A percentile compares a stretch with the other conserved stretches of the same genome.
phyloP scores from a whole-genome alignment of 2,113 vertebrate genomes.

The Ageneiosus marmoratus region DNA sequence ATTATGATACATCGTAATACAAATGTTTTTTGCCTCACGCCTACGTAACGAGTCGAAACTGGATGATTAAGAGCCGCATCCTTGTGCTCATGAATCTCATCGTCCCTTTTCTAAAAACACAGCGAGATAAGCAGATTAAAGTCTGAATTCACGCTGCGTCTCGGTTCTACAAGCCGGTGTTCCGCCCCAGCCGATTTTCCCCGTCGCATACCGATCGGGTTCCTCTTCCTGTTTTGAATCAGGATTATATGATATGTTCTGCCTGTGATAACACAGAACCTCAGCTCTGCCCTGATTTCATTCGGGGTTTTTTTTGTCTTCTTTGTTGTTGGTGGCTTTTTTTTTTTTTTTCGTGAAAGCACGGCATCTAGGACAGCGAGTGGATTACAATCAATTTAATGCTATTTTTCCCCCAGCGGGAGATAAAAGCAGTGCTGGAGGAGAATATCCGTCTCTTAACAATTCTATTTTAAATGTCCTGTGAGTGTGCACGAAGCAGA shows the following conservation, averaged over 20 bases:
- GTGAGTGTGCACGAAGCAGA: too few species aligned
- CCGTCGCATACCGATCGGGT: background rate
- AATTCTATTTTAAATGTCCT: background rate
- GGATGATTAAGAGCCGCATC: background rate
- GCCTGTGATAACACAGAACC: background rate
- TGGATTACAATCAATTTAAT: slow-evolving; percentile 17
- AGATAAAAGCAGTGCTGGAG: background rate
- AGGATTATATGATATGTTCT: slow-evolving; percentile 43
- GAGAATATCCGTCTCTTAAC: background rate
- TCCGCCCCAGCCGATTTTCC: background rate
- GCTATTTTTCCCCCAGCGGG: background rate
- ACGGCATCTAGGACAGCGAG: background rate
- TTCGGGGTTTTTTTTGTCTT: background rate
- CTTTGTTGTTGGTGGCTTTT: background rate
- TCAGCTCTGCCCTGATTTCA: background rate
- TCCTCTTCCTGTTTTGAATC: slow-evolving; percentile 22
- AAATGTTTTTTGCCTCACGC: background rate
- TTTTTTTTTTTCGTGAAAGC: background rate
- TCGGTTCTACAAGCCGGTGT: slow-evolving; percentile 24
- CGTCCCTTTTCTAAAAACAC: slow-evolving; percentile 1
- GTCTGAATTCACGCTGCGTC: background rate
- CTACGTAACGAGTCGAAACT: too few species aligned
- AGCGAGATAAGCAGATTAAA: slow-evolving; percentile 36
- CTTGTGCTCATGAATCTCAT: slow-evolving; percentile 2
- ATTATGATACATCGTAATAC: background rate